These are phyloP conservation scores for Philopedon plagiatum DNA, from an alignment of 2,888 invertebrate genomes.

Conservation along the genomic window DNA sequence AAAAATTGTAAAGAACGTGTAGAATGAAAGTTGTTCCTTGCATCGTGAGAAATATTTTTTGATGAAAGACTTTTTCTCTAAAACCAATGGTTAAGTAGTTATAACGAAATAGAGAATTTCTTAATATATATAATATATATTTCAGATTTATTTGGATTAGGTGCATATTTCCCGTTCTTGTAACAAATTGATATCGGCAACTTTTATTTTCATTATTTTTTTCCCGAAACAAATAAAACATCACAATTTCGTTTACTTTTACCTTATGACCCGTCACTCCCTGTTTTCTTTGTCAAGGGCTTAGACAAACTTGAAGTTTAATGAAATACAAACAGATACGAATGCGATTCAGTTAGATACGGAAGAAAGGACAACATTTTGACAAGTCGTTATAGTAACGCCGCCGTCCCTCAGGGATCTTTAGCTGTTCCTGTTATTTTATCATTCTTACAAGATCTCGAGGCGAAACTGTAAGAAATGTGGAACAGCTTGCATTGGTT, in stretches of 20 bases:
- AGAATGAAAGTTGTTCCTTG: too few relatives aligned
- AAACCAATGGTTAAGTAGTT: too few relatives aligned
- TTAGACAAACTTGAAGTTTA: conserved; percentile 21
- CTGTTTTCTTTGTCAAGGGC: conserved; percentile 13
- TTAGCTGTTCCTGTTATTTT: conserved; percentile 19
- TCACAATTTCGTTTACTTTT: conserved; percentile 14
- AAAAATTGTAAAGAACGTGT: too few relatives aligned
- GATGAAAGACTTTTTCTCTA: too few relatives aligned
- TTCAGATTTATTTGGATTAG: too few relatives aligned
- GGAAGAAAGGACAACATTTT: conserved; percentile 26
- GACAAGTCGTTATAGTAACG: conserved; percentile 37
- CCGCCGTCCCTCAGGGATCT: conserved; percentile 15
- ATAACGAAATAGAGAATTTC: too few relatives aligned
- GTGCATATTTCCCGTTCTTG: too few relatives aligned
- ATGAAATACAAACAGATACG: conserved; percentile 26
- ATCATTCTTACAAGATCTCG: background rate
- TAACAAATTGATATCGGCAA: too few relatives aligned
- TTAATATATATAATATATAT: too few relatives aligned
- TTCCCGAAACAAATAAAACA: conserved; percentile 9
- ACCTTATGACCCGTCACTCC: background rate
- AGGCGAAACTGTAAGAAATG: background rate
- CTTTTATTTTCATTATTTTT: background rate
- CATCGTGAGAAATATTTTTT: too few relatives aligned
- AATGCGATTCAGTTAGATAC: conserved; percentile 13
- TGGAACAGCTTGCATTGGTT: too few relatives aligned